Conservation (phyloP, 2,113 vertebrate species). For the Spilogale gracilis region DNA sequence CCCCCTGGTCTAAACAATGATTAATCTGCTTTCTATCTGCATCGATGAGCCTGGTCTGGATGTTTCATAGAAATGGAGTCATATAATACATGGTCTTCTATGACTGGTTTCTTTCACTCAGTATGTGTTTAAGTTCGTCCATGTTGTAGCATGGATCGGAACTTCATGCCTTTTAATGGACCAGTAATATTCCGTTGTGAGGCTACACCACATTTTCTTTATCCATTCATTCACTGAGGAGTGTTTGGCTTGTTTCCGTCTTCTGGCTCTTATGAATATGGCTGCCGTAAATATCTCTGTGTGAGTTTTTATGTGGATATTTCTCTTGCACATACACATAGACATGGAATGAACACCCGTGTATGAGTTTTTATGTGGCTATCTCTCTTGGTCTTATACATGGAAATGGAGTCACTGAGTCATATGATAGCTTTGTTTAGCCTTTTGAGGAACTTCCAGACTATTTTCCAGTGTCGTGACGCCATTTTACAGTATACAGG, state of each 20-base stretch:
- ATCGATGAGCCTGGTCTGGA: not conserved
- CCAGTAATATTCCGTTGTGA: not conserved
- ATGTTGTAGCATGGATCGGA: not conserved
- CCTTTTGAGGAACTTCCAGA: not conserved
- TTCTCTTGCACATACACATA: not conserved
- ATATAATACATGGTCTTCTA: not conserved
- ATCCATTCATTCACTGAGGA: not conserved
- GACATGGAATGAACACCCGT: not conserved
- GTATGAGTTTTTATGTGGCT: not conserved
- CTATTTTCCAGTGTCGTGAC: not conserved
- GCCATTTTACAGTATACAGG: not conserved
- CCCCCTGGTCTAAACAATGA: not conserved
- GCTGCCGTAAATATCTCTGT: not conserved
- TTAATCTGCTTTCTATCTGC: not conserved
- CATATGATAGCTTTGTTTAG: not conserved
- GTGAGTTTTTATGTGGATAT: not conserved
- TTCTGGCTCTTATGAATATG: not conserved
- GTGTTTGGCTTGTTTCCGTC: not conserved
- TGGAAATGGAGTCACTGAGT: not conserved
- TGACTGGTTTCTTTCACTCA: constrained; percentile 1
- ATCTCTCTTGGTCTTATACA: not conserved
- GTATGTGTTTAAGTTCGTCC: not conserved
- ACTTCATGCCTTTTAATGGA: constrained; percentile 24
- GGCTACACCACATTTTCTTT: not conserved
- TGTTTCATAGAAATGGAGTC: not conserved